Percentiles rank a stretch among this genome's conserved stretches.
phyloP scores from a whole-genome alignment of 2,797 vertebrate species.

The Epinephelus malabaricus region DNA sequence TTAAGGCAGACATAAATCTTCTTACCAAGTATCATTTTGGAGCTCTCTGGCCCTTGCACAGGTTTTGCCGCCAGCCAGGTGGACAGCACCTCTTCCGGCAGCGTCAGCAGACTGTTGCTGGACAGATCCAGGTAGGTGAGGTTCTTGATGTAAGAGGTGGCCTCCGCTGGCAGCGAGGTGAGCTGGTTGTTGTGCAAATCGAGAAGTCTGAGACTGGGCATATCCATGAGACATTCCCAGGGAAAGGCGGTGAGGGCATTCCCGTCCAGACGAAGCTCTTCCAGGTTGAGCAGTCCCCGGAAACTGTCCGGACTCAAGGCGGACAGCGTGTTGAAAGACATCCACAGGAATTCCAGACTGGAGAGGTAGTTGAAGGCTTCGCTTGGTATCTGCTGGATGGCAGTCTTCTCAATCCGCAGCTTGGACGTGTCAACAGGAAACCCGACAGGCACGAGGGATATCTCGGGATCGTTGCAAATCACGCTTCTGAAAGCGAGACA shows the following conservation, averaged over 20 bases:
- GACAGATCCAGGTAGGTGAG: slow-evolving; percentile 97
- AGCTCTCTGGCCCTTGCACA: slow-evolving; percentile 86
- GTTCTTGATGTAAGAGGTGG: slow-evolving; percentile 90
- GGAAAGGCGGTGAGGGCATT: slow-evolving; percentile 92
- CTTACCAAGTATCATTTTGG: slow-evolving; percentile 95
- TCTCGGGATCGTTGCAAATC: slow-evolving; percentile 95
- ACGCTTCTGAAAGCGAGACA: slow-evolving; percentile 87
- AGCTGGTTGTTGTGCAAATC: slow-evolving; percentile 97
- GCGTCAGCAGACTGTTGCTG: slow-evolving; percentile 93
- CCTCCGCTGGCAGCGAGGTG: slow-evolving; percentile 88
- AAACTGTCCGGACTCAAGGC: slow-evolving; percentile 89
- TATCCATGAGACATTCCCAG: slow-evolving; percentile 92
- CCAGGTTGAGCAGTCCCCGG: slow-evolving; percentile 89
- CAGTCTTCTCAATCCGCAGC: slow-evolving; percentile 94
- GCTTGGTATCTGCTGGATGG: slow-evolving; percentile 91
- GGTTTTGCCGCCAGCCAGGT: slow-evolving; percentile 90
- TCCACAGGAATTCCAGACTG: slow-evolving; percentile 95
- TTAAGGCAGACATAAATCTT: neutral
- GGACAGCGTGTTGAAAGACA: slow-evolving; percentile 94
- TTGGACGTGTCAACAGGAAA: slow-evolving; percentile 93
- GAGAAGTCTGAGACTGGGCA: slow-evolving; percentile 92
- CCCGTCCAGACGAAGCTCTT: slow-evolving; percentile 94
- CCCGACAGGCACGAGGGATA: slow-evolving; percentile 91
- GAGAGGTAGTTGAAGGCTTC: slow-evolving; percentile 92
- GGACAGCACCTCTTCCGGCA: slow-evolving; percentile 90